Base-by-base conservation (phyloP, 2,797 vertebrate genomes). In the Notoglanidium macrostoma region DNA sequence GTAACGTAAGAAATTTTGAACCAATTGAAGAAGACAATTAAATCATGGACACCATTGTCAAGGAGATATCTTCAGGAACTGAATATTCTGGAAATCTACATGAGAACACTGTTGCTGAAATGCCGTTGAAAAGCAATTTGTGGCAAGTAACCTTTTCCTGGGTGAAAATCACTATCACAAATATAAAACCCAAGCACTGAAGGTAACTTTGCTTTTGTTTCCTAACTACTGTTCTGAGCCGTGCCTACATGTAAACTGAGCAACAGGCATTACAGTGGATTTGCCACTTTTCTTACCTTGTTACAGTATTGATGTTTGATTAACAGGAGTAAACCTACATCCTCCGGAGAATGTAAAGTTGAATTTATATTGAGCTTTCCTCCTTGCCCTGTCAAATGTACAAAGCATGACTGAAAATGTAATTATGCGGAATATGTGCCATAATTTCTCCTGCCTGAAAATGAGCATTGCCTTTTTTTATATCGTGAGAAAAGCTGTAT, bases 91-190 rank as follows among this genome's bases (percentile, higher is more conserved):
- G 2, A 23, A 73, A 73, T 6, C 29, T 32, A 46, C 35, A 76
- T n/a, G 63, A 57, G 54, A 88, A 68, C 40, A 29, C 70, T 73
- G 21, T 40, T 46, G 44, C 44, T 80, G 78, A 95, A 94, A 93
- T 94, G 93, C 88, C 90, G 94, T 92, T 94, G 91, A 93, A 94
- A 95, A 93, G 91, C 92, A 92, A 94, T 94, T 93, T 94, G 91
- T 92, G 89, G 89, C 89, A 91, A 90, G 61, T 84, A 90, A 73
- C 92, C 91, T 91, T 94, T 93, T 32, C 51, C 35, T 5, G 54
- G 55, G 29, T 26, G 17, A 15, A 70, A 40, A 49, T 46, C 44
- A 11, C 10, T 26, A 49, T 3, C 9, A 49, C 72, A 2, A 23
- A 12, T 49, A n/a, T 9, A 23, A 26, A 51, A 21, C 29, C 3